These are phyloP conservation scores for Cheilosia urbana DNA, from an alignment of 2,888 invertebrate species.

Conservation along the genomic window DNA sequence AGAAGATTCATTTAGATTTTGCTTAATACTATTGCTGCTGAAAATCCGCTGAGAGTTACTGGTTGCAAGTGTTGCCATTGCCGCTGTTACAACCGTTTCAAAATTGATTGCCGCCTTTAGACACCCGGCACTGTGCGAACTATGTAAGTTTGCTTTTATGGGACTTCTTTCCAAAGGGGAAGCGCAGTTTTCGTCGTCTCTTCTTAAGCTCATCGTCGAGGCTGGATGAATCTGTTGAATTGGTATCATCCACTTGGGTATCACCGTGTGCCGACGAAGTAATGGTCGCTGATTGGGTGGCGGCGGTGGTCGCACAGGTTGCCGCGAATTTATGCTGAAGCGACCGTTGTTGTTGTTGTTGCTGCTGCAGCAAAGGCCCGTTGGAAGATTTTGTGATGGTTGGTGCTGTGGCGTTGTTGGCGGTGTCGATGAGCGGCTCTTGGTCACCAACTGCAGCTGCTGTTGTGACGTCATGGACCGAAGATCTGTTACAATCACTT, in stretches of 20 bases:
- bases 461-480: slow-evolving; percentile 62
- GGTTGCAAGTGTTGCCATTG: slow-evolving; percentile 50
- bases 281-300: slow-evolving; percentile 77
- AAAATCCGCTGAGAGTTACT: slow-evolving; percentile 33
- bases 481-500: slow-evolving; percentile 56
- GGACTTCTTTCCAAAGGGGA: slow-evolving; percentile 79
- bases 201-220: slow-evolving; percentile 77
- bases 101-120: slow-evolving; percentile 54
- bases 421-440: slow-evolving; percentile 78
- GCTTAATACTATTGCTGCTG: slow-evolving; percentile 64
- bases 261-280: slow-evolving; percentile 71
- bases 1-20: slow-evolving; percentile 68
- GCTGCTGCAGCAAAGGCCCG: slow-evolving; percentile 58
- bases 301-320: slow-evolving; percentile 64
- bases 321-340: slow-evolving; percentile 52
- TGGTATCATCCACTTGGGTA: slow-evolving; percentile 75
- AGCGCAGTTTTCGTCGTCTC: slow-evolving; percentile 78
- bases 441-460: slow-evolving; percentile 47
- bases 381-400: slow-evolving; percentile 67
- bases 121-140: slow-evolving; percentile 76
- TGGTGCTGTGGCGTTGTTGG: slow-evolving; percentile 71
- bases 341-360: slow-evolving; percentile 63
- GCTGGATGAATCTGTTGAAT: slow-evolving; percentile 76
- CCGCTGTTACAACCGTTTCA: slow-evolving; percentile 53
- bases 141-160: slow-evolving; percentile 78